Base-by-base conservation (phyloP, 1,140 invertebrate genomes). In the Aleiodes sp. region DNA sequence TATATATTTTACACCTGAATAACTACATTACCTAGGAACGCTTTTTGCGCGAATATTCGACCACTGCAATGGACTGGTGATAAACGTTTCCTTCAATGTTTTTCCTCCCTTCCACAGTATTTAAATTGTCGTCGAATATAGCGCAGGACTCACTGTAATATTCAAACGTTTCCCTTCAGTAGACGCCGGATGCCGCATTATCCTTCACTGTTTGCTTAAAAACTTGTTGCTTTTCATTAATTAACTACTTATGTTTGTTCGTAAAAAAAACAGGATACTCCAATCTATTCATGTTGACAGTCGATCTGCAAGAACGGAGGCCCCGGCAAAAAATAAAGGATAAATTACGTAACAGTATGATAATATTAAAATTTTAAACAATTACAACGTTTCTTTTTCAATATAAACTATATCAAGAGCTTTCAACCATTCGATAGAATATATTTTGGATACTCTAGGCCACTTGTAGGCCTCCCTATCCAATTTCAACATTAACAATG, bases 21-120 rank as follows among this genome's bases (percentile, higher is more conserved):
- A 68, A 68, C 65, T 68, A 68, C 26, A 10, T 16, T 59, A 68
- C 65, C 65, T 56, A 68, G 37, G 59, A 68, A 68, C 57, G 57
- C 28, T 39, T 29, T n/a, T n/a, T 41, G 37, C 61, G 24, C 33
- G 4, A 8, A 14, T 46, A 6, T 6, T 16, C 8, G 4, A 57
- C 24, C 12, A 24, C 10, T 12, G 14, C 41, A 46, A 12, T 26
- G 19, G 29, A 12, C 6, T 24, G 3, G 10, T 26, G 9, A n/a
- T 56, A 43, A 52, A 46, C 41, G 63, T 52, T 65, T 65, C 29
- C 14, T 61, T 12, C 28, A 52, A 52, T n/a, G 12, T 4, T 35
- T 35, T 35, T 35, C n/a, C n/a, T n/a, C n/a, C n/a, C n/a, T n/a
- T 35, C 31, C 31, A 35, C 10, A 10, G 31, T 35, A 35, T 6